These are phyloP conservation scores for Himalopsyche tibetana DNA, from an alignment of 2,888 invertebrate genomes.

Conservation along the genomic window DNA sequence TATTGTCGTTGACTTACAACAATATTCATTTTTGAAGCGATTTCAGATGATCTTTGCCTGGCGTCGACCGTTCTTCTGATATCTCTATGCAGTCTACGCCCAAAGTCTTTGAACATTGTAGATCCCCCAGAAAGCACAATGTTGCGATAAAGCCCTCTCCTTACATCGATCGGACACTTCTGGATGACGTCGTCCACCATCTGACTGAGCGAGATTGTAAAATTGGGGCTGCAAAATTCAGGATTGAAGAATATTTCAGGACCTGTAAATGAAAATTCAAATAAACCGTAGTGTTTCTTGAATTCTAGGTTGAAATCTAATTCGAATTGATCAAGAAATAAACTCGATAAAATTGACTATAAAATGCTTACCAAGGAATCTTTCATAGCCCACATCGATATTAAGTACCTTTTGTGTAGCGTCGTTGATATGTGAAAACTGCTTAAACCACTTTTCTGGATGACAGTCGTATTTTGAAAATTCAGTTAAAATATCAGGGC, in stretches of 20 bases:
- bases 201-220: conserved; percentile 96
- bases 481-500: conserved; percentile 99
- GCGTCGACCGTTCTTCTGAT: conserved; percentile 97
- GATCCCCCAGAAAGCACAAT: conserved; percentile 99
- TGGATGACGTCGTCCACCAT: conserved; percentile 99
- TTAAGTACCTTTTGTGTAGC: conserved; percentile 92
- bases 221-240: conserved; percentile 99
- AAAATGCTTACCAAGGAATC: conserved; percentile 81
- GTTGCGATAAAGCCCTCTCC: conserved; percentile 97
- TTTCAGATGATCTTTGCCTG: conserved; percentile 93
- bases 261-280: conserved; percentile 73
- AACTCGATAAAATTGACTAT: too few species aligned
- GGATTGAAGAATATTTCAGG: conserved; percentile 99
- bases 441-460: conserved; percentile 95
- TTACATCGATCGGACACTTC: conserved; percentile 98
- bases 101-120: conserved; percentile 99
- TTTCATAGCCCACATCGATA: conserved; percentile 98
- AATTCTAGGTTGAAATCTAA: too few species aligned
- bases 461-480: conserved; percentile 98
- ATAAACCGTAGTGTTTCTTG: background rate
- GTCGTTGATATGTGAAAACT: conserved; percentile 93
- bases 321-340: background rate
- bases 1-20: background rate
- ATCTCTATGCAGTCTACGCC: conserved; percentile 95
- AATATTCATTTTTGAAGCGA: conserved; percentile 83